Conservation (phyloP, 2,888 invertebrate genomes). For the Mantis religiosa region DNA sequence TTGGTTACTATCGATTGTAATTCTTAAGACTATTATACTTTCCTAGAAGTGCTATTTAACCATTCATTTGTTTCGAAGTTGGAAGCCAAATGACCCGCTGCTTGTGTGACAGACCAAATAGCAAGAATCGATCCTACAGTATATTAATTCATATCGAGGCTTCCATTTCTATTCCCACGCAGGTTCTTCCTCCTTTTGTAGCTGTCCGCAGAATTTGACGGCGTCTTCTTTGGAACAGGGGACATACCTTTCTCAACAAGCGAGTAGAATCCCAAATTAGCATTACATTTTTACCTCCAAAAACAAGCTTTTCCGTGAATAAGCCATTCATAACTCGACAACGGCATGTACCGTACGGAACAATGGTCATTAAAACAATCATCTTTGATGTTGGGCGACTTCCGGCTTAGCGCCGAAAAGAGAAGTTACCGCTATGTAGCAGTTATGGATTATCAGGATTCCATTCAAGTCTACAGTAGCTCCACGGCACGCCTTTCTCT, state of each 20-base stretch:
- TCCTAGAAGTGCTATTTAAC: no score
- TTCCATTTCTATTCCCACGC: not conserved
- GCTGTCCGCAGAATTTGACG: not conserved
- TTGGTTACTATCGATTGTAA: no score
- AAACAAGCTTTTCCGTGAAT: not conserved
- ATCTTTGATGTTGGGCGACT: slow-evolving; percentile 7
- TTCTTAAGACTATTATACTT: no score
- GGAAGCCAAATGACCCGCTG: no score
- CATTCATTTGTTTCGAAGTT: no score
- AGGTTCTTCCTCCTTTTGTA: not conserved
- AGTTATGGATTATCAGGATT: slow-evolving; percentile 6
- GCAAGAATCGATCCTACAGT: no score
- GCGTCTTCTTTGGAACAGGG: not conserved
- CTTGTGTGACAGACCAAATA: no score
- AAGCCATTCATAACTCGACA: no score
- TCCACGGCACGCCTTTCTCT: slow-evolving; percentile 11
- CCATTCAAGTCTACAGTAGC: slow-evolving; percentile 13
- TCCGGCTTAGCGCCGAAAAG: slow-evolving; percentile 7
- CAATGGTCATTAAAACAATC: slow-evolving; percentile 13
- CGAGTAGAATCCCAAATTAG: not conserved
- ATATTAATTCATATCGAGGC: no score
- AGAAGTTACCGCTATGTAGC: not conserved
- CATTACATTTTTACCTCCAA: not conserved
- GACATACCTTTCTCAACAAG: not conserved
- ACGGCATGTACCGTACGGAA: not conserved